Evolutionary conservation across 2,113 vertebrate species (phyloP).

Genomic region (Corythaeola cristata): DNA sequence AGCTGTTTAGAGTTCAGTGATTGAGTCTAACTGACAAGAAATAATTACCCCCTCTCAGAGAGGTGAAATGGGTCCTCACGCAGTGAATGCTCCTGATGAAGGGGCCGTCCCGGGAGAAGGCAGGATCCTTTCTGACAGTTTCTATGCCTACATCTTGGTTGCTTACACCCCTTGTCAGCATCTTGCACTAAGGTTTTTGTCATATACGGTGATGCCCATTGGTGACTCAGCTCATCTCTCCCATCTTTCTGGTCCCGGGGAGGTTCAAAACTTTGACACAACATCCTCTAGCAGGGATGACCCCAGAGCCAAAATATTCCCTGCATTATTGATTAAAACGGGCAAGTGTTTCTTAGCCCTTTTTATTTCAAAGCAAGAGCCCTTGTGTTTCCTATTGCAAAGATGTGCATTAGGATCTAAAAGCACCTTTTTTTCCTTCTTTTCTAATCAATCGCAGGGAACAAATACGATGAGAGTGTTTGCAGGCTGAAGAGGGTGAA

Average conservation of each 20-base stretch:
- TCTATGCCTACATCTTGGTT: neutral
- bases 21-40: conserved; percentile 59
- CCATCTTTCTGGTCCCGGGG: neutral
- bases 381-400: neutral
- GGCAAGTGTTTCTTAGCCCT: neutral
- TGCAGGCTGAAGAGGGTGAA: neutral
- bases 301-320: neutral
- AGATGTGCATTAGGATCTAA: neutral
- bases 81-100: conserved; percentile 68
- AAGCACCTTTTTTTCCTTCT: neutral
- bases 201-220: neutral
- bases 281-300: neutral
- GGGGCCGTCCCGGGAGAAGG: neutral
- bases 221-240: neutral
- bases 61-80: conserved; percentile 44
- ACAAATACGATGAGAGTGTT: neutral
- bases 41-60: conserved; percentile 63
- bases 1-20: conserved; percentile 67
- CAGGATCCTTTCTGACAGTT: neutral
- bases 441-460: neutral
- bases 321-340: neutral
- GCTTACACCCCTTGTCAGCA: neutral
- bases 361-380: neutral
- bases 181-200: neutral
- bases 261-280: neutral